phyloP scores from a whole-genome alignment of 2,113 vertebrate genomes.

The Sorex araneus region DNA sequence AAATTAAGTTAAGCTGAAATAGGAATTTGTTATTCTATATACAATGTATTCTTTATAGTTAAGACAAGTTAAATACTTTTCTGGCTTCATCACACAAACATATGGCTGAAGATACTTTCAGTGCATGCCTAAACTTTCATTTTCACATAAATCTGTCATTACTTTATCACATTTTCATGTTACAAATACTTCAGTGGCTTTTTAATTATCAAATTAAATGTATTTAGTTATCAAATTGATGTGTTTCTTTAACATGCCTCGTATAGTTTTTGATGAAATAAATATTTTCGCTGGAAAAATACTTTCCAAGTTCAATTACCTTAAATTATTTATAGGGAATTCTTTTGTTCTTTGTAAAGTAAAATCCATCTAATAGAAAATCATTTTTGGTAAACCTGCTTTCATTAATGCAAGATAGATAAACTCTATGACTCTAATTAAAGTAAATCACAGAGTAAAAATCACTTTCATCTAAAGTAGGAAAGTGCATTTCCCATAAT shows the following conservation, averaged over 20 bases:
- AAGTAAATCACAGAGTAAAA: background rate
- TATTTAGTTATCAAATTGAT: background rate
- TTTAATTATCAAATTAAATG: background rate
- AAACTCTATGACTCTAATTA: background rate
- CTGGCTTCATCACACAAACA: background rate
- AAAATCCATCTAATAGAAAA: background rate
- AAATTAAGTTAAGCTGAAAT: slow-evolving; percentile 28
- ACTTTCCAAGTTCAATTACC: background rate
- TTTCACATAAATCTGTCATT: background rate
- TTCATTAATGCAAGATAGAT: background rate
- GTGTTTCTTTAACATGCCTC: background rate
- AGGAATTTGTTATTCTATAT: background rate
- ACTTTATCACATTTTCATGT: slow-evolving; percentile 14
- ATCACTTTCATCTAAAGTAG: background rate
- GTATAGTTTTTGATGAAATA: background rate
- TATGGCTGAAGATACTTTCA: background rate
- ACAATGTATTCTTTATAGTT: background rate
- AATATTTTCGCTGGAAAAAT: background rate
- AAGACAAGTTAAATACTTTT: slow-evolving; percentile 34
- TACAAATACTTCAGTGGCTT: background rate
- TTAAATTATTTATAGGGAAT: background rate
- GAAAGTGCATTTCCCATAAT: background rate
- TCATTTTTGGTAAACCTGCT: background rate
- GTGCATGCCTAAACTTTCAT: background rate
- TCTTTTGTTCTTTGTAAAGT: background rate